Conservation (phyloP, 2,797 vertebrate species). For the Channa striata region DNA sequence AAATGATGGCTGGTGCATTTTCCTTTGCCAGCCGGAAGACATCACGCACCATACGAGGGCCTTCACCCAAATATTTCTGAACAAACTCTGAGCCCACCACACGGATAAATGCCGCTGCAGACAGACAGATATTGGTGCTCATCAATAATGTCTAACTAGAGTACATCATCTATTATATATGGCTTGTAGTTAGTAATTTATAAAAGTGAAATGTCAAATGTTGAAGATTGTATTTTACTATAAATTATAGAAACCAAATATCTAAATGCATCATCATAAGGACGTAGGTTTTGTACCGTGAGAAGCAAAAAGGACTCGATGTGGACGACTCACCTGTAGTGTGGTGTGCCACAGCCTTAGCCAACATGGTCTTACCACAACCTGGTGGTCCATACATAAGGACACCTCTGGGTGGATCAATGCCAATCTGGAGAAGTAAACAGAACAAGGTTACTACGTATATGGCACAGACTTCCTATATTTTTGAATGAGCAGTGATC, state of each 20-base stretch:
- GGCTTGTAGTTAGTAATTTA: too few relatives aligned
- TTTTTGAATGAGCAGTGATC: too few relatives aligned
- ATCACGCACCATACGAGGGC: slow-evolving; percentile 95
- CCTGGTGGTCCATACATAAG: slow-evolving; percentile 96
- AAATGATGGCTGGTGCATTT: slow-evolving; percentile 96
- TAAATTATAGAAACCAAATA: too few relatives aligned
- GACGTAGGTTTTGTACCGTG: background rate
- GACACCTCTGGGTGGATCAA: slow-evolving; percentile 93
- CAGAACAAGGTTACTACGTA: background rate
- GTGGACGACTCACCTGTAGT: slow-evolving; percentile 87
- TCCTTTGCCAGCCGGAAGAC: slow-evolving; percentile 98
- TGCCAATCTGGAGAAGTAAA: slow-evolving; percentile 87
- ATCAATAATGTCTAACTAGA: background rate
- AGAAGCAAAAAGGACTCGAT: background rate
- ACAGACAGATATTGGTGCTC: background rate
- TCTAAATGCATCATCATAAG: background rate
- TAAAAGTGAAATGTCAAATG: too few relatives aligned
- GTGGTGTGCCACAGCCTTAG: slow-evolving; percentile 96
- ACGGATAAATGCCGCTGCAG: slow-evolving; percentile 93
- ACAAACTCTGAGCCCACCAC: slow-evolving; percentile 97
- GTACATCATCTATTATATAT: too few relatives aligned
- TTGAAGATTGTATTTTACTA: too few relatives aligned
- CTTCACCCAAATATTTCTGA: slow-evolving; percentile 96
- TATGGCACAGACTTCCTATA: too few relatives aligned
- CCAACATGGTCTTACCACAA: slow-evolving; percentile 96